Percentiles rank a stretch among this genome's conserved stretches.
Evolutionary conservation across 2,888 invertebrate species (phyloP).

Genomic region (Pelosia muscerda): DNA sequence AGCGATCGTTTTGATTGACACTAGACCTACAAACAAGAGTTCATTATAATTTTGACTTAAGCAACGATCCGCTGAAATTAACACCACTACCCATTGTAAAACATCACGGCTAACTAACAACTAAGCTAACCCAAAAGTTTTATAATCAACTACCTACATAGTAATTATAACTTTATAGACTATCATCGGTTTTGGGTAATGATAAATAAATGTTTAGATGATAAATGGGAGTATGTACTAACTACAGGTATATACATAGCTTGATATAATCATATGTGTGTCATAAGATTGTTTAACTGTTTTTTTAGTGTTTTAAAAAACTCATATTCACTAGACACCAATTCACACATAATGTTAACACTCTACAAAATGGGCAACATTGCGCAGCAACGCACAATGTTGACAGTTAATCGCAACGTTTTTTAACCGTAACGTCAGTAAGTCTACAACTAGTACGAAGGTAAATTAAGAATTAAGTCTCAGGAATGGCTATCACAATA

Average conservation of each 20-base stretch:
- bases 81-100: constrained; percentile 15
- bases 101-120: constrained; percentile 20
- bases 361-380: too few relatives aligned
- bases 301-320: too few relatives aligned
- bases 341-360: too few relatives aligned
- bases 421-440: too few relatives aligned
- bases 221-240: constrained; percentile 38
- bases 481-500: too few relatives aligned
- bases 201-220: constrained; percentile 43
- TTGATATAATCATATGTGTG: constrained; percentile 23
- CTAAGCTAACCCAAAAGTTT: constrained; percentile 39
- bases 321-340: too few relatives aligned
- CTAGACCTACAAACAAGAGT: constrained; percentile 13
- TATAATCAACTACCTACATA: constrained; percentile 32
- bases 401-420: too few relatives aligned
- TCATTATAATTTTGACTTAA: constrained; percentile 13
- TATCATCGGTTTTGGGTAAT: constrained; percentile 12
- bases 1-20: constrained; percentile 13
- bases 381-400: too few relatives aligned
- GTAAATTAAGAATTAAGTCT: too few relatives aligned
- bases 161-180: constrained; percentile 47
- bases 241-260: constrained; percentile 31
- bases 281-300: constrained; percentile 3
- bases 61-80: constrained; percentile 17
- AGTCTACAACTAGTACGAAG: too few relatives aligned